Base-by-base conservation (phyloP, 1,140 invertebrate species). In the Drosophila biarmipes region DNA sequence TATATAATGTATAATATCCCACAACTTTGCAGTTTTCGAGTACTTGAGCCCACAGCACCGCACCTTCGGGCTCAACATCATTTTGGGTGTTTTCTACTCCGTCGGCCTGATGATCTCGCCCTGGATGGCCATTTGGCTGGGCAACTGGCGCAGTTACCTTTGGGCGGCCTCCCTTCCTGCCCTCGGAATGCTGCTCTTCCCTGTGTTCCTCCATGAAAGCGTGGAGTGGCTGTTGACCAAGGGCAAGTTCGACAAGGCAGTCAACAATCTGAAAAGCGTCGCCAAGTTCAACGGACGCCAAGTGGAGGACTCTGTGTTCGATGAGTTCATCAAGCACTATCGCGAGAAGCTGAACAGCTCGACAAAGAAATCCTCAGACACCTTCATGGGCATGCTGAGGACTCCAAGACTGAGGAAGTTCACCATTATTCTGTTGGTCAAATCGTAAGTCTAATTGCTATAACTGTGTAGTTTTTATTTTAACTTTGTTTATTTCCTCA, bases 151-250 rank as follows among this genome's bases (percentile, higher is more conserved):
- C n/a, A 54, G 84, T 11, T 94, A 94, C 74, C 81, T 94, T 0
- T 78, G 93, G 49, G 90, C 92, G 4, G 92, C 93, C 0, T 92
- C 93, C 1, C 21, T 94, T 15, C 94, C 94, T 1, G 92, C 94
- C 15, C 40, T 92, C 0, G 53, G 92, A 0, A 87, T 94, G 24
- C 78, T 93, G 17, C 49, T 84, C n/a, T 94, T 92, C 80, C 94
- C 93, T 24, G 84, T 92, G 14, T 55, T 93, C 37, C 90, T 95
- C 67, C 93, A 94, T 66, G 94, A 95, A 84, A 94, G 94, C 59
- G 94, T 94, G 0, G 93, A 94, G 66, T 95, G 95, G 95, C 82
- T 95, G 12, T 82, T 95, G 10, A 94, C 94, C 42, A 93, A 93
- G 72, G 93, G 93, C 0, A 80, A 92, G 15, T 92, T 92, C 4